Evolutionary conservation across 2,113 vertebrate species (phyloP).

Genomic region (Amazona vittata): DNA sequence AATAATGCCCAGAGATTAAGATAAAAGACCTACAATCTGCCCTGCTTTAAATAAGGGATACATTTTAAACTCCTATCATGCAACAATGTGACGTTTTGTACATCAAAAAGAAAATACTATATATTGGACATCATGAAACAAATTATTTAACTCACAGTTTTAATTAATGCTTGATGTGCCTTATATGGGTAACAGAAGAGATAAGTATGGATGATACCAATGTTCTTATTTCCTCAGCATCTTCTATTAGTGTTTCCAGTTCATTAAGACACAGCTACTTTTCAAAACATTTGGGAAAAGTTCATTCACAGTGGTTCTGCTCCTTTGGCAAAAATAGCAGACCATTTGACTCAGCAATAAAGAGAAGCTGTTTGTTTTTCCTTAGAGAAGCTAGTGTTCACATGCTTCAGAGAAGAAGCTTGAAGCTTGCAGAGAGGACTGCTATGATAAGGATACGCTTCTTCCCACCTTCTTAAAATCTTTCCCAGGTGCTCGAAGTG

Average conservation of each 20-base stretch:
- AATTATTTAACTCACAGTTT: not conserved
- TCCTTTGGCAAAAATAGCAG: not conserved
- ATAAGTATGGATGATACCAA: not conserved
- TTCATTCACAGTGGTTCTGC: not conserved
- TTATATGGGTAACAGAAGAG: not conserved
- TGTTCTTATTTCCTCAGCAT: not conserved
- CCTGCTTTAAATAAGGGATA: not conserved
- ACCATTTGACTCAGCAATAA: not conserved
- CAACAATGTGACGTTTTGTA: not conserved
- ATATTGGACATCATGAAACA: accelerated
- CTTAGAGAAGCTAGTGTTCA: not conserved
- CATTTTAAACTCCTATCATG: not conserved
- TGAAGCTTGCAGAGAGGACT: not conserved
- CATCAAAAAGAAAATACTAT: not conserved
- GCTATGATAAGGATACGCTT: not conserved
- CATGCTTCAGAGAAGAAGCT: not conserved
- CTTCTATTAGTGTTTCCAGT: not conserved
- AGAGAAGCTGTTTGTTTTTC: not conserved
- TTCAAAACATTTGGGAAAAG: not conserved
- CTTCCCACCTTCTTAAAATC: not conserved
- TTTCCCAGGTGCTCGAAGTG: not conserved
- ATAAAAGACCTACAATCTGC: not conserved
- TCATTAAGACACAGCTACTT: not conserved
- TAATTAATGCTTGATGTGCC: not conserved
- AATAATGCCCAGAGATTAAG: not conserved